Percentiles rank a stretch among this genome's conserved stretches.
phyloP scores from a whole-genome alignment of 2,797 vertebrate species.

The Lepus townsendii region DNA sequence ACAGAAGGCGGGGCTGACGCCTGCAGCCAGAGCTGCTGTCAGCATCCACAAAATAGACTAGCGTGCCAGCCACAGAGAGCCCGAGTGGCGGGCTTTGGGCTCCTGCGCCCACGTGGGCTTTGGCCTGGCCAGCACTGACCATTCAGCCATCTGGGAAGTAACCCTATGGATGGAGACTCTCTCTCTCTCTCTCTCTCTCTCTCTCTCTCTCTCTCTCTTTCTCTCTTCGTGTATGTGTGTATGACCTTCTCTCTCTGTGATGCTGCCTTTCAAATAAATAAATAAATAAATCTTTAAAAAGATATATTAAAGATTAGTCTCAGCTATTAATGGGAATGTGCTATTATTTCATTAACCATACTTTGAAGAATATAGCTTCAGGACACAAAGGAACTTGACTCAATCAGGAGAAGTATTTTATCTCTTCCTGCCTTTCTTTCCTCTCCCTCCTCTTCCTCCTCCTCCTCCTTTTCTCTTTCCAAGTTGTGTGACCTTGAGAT shows the following conservation, averaged over 20 bases:
- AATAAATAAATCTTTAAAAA: too few relatives aligned
- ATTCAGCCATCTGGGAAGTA: too few relatives aligned
- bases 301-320: too few relatives aligned
- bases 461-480: neutral
- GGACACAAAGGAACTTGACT: neutral
- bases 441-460: neutral
- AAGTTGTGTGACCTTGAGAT: neutral
- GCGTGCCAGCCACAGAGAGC: neutral
- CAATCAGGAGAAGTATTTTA: neutral
- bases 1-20: neutral
- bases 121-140: too few relatives aligned
- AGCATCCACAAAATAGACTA: neutral
- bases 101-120: too few relatives aligned
- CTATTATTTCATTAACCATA: neutral
- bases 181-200: too few relatives aligned
- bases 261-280: too few relatives aligned
- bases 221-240: neutral
- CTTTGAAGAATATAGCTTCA: neutral
- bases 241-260: too few relatives aligned
- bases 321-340: neutral
- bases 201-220: fast-evolving
- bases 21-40: neutral
- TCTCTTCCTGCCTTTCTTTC: neutral
- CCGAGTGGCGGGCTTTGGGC: too few relatives aligned
- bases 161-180: too few relatives aligned